phyloP scores from a whole-genome alignment of 2,888 invertebrate genomes.

The Cantharis lateralis region DNA sequence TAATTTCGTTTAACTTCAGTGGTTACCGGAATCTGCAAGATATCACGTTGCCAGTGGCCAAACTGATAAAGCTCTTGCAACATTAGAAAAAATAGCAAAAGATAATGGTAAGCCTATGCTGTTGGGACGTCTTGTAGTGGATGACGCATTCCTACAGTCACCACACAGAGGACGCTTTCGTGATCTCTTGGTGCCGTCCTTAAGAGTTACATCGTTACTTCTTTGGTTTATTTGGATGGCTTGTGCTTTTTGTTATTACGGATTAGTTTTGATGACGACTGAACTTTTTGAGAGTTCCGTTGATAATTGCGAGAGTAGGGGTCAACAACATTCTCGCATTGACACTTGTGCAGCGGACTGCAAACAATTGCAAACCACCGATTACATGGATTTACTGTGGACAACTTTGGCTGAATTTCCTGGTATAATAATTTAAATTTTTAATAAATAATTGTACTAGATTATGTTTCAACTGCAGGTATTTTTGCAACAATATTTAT shows the following conservation, averaged over 20 bases:
- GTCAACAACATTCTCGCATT: constrained; percentile 42
- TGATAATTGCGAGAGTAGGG: constrained; percentile 52
- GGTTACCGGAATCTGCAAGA: constrained; percentile 92
- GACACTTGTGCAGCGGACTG: constrained; percentile 70
- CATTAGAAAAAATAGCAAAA: constrained; percentile 82
- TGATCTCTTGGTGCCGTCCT: constrained; percentile 77
- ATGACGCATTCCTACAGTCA: constrained; percentile 66
- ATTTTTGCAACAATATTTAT: constrained; percentile 87
- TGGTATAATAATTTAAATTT: constrained; percentile 57
- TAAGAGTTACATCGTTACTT: constrained; percentile 81
- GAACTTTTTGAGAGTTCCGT: constrained; percentile 78
- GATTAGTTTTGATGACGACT: constrained; percentile 92
- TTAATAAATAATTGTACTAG: not conserved
- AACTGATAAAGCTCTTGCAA: constrained; percentile 82
- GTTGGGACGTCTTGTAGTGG: constrained; percentile 80
- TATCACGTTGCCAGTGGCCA: constrained; percentile 87
- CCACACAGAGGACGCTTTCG: constrained; percentile 70
- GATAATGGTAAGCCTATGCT: constrained; percentile 91
- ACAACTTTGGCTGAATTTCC: constrained; percentile 95
- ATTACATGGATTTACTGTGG: constrained; percentile 92
- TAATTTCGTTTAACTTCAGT: constrained; percentile 61
- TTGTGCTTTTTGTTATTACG: constrained; percentile 95
- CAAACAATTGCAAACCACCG: constrained; percentile 75
- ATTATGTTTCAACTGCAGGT: constrained; percentile 58
- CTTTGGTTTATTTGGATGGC: constrained; percentile 96